A percentile compares a stretch with the other conserved stretches of the same genome.
phyloP scores from a whole-genome alignment of 2,888 invertebrate genomes.

The Drosophila neotestacea region DNA sequence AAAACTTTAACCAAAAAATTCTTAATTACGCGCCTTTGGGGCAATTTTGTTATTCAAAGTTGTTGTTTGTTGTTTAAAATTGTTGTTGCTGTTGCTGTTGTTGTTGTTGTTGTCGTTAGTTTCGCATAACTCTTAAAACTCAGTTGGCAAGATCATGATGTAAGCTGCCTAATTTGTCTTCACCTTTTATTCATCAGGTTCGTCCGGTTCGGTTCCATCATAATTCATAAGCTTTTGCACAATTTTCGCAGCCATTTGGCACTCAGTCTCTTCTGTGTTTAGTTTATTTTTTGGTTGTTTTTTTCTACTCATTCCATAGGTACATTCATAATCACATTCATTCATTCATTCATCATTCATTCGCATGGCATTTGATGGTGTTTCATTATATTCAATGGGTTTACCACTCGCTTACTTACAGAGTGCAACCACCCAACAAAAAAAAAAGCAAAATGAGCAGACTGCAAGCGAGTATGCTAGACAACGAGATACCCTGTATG shows the following conservation, averaged over 20 bases:
- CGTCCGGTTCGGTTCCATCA: constrained; percentile 49
- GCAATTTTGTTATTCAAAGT: constrained; percentile 37
- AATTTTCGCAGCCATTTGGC: constrained; percentile 48
- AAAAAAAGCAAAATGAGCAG: not conserved
- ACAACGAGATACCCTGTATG: not conserved
- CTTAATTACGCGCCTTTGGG: constrained; percentile 71
- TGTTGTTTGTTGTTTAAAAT: not conserved
- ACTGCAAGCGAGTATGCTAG: not conserved
- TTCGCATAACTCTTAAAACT: constrained; percentile 23
- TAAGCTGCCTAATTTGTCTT: constrained; percentile 75
- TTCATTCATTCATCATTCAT: constrained; percentile 44
- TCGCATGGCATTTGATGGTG: constrained; percentile 31
- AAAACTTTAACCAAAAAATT: constrained; percentile 44
- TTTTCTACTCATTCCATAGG: not conserved
- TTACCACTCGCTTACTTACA: constrained; percentile 19
- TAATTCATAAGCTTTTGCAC: constrained; percentile 62
- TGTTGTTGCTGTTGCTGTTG: constrained; percentile 10
- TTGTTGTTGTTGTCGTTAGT: constrained; percentile 16
- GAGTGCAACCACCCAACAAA: constrained; percentile 36
- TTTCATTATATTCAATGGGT: constrained; percentile 35
- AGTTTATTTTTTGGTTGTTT: constrained; percentile 13
- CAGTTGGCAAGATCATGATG: constrained; percentile 56
- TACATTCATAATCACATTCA: constrained; percentile 11
- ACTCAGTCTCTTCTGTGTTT: constrained; percentile 27
- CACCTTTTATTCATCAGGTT: constrained; percentile 68